Evolutionary conservation across 37 sponge, comb jelly and placozoan genomes (phyloP).

Genomic region (Aphrocallistes beatrix): DNA sequence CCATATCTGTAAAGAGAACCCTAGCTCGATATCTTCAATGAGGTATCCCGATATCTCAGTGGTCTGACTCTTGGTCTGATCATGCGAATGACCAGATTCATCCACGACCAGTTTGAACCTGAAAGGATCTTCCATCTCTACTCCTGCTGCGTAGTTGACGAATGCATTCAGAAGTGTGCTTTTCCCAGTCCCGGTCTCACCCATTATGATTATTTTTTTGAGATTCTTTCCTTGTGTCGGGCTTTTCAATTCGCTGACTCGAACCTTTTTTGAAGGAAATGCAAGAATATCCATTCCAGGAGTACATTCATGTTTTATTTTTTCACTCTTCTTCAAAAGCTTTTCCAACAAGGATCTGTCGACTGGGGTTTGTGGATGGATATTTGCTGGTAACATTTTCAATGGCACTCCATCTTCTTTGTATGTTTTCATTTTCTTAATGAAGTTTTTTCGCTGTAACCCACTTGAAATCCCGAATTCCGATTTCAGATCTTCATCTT

Average conservation of each 20-base stretch:
- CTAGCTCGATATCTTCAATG: neutral
- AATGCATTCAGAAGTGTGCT: neutral
- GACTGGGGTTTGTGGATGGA: too few relatives aligned
- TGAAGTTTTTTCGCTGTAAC: too few relatives aligned
- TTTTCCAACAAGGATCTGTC: neutral
- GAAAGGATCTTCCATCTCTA: neutral
- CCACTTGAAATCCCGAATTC: too few relatives aligned
- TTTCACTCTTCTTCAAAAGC: neutral
- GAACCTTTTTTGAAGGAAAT: neutral
- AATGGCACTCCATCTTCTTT: too few relatives aligned
- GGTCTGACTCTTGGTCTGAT: neutral
- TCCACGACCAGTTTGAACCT: constrained; percentile 4
- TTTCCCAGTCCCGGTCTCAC: neutral
- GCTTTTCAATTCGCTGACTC: neutral
- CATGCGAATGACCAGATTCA: neutral
- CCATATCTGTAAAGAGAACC: neutral
- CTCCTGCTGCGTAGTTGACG: neutral
- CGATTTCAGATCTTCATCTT: too few relatives aligned
- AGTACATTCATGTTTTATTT: neutral
- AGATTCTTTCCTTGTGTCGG: neutral
- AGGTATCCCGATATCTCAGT: neutral
- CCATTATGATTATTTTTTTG: neutral
- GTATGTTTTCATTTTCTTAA: too few relatives aligned
- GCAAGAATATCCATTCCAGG: neutral
- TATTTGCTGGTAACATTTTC: too few relatives aligned